Conservation (phyloP, 2,113 vertebrate species). For the Candoia aspera region DNA sequence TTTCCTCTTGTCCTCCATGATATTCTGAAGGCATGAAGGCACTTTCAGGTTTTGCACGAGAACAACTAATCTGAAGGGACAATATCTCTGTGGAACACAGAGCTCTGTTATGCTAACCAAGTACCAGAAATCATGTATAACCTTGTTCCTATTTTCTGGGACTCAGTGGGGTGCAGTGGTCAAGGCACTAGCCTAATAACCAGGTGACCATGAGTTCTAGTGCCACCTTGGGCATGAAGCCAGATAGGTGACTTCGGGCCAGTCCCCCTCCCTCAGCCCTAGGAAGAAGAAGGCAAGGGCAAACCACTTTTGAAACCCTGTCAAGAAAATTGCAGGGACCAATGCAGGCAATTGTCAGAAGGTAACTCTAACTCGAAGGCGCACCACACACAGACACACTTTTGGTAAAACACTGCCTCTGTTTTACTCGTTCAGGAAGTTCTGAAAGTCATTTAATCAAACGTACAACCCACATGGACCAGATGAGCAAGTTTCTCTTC, state of each 20-base stretch:
- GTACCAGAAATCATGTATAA: background rate
- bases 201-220: background rate
- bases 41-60: background rate
- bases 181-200: background rate
- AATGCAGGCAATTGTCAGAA: no score
- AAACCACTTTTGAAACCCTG: background rate
- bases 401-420: background rate
- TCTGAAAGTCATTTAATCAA: background rate
- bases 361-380: no score
- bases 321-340: background rate
- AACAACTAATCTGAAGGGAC: background rate
- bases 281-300: background rate
- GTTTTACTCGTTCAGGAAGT: background rate
- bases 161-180: background rate
- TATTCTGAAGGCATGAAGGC: background rate
- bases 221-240: background rate
- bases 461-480: background rate
- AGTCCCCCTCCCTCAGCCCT: background rate
- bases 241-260: background rate
- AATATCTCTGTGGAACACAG: background rate
- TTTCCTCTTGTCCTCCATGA: background rate
- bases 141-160: background rate
- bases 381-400: no score
- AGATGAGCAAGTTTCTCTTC: background rate
- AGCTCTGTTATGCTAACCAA: background rate